Evolutionary conservation across 1,140 invertebrate genomes (phyloP), one percentile per base, ranked within the genome.

Genomic region (Forficula auricularia): DNA sequence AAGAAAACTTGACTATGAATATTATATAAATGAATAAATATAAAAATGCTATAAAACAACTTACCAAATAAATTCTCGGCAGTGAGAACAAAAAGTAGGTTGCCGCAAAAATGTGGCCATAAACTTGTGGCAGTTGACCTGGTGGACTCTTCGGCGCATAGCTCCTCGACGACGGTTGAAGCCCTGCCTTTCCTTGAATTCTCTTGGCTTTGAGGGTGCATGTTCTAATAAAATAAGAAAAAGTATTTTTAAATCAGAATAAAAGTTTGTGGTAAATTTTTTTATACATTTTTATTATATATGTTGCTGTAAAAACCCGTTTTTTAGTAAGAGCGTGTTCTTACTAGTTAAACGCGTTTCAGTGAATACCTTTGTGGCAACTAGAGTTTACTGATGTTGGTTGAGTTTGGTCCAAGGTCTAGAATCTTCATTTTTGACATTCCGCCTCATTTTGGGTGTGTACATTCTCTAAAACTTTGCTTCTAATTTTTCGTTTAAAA

Each of bases 51-150:
- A n/a, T n/a, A n/a, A n/a, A n/a, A n/a, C n/a, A n/a, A 63, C 72
- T 62, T 68, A 89, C 90, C 92, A 97, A 62, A 97, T 97, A 65
- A 98, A 99, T 65, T 97, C 88, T 49, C 81, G 75, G 67, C 92
- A 97, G 66, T 95, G 86, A 54, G 87, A 94, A 73, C 94, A 98
- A 67, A 98, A 99, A 51, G 95, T 98, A 45, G 95, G 95, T 66
- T 99, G 96, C 38, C 89, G 77, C 48, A 98, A 76, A 63, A 95
- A 96, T 41, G 95, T 96, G 41, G 95, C 94, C 95, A 99, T 98
- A 65, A 98, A 98, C 69, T 98, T 98, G 70, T 98, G 94, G 38
- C 90, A 91, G 65, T 97, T 94, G 50, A 97, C 82, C 68, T 92
- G 91, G 65, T 97, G 91, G 43, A 97, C 86, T 46, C 89, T 72